Base-by-base conservation (phyloP, 1,140 invertebrate species). In the Drosophila sucinea region DNA sequence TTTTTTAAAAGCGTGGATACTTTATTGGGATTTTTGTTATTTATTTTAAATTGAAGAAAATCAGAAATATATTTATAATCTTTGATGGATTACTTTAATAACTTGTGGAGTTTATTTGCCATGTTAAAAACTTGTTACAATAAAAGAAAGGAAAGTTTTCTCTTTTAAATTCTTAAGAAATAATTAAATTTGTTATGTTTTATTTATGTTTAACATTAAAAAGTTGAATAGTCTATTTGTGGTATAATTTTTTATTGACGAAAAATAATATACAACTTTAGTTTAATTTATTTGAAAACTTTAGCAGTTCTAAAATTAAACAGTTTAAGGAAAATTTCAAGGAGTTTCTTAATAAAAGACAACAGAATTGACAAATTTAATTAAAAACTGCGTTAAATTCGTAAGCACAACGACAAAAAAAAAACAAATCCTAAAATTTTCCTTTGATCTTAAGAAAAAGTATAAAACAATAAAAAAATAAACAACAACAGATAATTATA, bases 401-500 rank as follows among this genome's bases (percentile, higher is more conserved):
- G 23, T 27, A 27, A 25, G 33, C 35, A 44, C 33, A 55, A n/a
- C 41, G 10, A 35, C 33, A 35, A 35, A 6, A 35, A 35, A 35
- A 38, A 38, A 38, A 10, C 8, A 73, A 32, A 4, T 10, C 7
- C 2, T 17, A 60, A 68, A 63, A 30, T 73, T 72, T 67, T 40
- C 8, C 33, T 68, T 82, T 79, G 69, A 83, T 68, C 56, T 58
- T 7, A 10, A 32, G 47, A 27, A 62, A n/a, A 33, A 38, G 40
- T 35, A 33, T 30, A 6, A 30, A 38, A 51, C 27, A 67, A 73
- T 63, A 78, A 78, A 74, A 68, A 32, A 11, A 60, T 54, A 68
- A 72, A 76, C 35, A 67, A 67, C 63, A 69, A 73, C 51, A 73
- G 66, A 67, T 77, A 73, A 73, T 68, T 70, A 70, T 64, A 64